Base-by-base conservation (phyloP, 2,888 invertebrate genomes). In the Amphipoea oculea region DNA sequence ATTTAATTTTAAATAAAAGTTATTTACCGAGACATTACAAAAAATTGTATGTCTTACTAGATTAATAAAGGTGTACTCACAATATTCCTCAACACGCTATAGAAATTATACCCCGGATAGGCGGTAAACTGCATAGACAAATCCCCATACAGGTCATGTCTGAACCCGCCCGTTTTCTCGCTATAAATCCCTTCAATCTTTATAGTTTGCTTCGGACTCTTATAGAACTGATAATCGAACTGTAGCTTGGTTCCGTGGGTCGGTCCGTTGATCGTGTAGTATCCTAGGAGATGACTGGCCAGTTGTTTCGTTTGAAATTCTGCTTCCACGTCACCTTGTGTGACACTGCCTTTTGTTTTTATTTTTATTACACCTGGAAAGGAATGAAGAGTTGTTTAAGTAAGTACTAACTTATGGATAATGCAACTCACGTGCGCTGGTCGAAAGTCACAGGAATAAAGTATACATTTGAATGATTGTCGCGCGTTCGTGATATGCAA, bases 291-390 rank as follows among this genome's bases (percentile, higher is more conserved):
- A 84, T 97, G 97, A 70, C 98, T 98, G 77, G 97, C 98, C 0
- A 99, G 95, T 85, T 98, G 98, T 90, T 98, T 98, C 0, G 98
- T 99, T 95, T 98, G 98, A 91, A 99, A 98, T 72, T 98, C 98
- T 17, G 98, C 94, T 82, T 98, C 97, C 14, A 99, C 97, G 86
- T 98, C 98, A 91, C 98, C 98, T 92, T 99, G 98, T 0, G 98
- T 98, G 42, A 98, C 97, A 4, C 98, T 98, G 40, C 95, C 94
- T 91, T 96, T 96, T 7, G 95, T 90, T 91, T 95, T 95, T 14
- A 95, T 94, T 93, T 95, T 95, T 77, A 96, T 89, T 60, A 93
- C 92, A 20, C 95, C 96, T 96, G 89, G 0, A 86, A 85, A 2
- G 1, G 4, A 29, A 11, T 23, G 4, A 5, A 14, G 5, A 12